Percentiles rank a stretch among this genome's conserved stretches.
These are phyloP conservation scores for Esox masquinongy DNA, from an alignment of 2,797 vertebrate genomes.

Conservation along the genomic window DNA sequence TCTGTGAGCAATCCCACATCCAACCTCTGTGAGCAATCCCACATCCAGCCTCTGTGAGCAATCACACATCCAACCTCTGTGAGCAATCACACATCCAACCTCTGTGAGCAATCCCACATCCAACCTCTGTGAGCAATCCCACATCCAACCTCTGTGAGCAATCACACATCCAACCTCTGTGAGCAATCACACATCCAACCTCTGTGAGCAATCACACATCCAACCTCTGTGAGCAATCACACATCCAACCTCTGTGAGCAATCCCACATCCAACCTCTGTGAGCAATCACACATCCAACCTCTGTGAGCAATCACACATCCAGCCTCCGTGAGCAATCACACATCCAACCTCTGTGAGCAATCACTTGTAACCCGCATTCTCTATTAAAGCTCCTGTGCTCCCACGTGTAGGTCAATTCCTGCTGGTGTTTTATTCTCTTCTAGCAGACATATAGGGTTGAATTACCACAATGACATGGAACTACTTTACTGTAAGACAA, in stretches of 20 bases:
- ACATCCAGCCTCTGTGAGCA: neutral
- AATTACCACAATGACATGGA: no score
- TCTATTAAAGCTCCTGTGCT: neutral
- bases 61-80: neutral
- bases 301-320: neutral
- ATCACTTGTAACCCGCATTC: neutral
- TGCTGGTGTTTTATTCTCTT: no score
- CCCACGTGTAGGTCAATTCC: neutral
- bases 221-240: neutral
- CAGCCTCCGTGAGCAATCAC: neutral
- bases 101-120: neutral
- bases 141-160: neutral
- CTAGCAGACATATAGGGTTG: no score
- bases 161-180: neutral
- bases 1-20: neutral
- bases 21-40: neutral
- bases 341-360: neutral
- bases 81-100: neutral
- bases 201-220: neutral
- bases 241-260: neutral
- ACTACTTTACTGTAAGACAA: no score
- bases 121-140: neutral
- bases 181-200: neutral
- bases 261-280: neutral
- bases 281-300: neutral